Evolutionary conservation across 1,140 invertebrate species (phyloP), one percentile per base, ranked within the genome.

Genomic region (Brachionus rotundiformis): DNA sequence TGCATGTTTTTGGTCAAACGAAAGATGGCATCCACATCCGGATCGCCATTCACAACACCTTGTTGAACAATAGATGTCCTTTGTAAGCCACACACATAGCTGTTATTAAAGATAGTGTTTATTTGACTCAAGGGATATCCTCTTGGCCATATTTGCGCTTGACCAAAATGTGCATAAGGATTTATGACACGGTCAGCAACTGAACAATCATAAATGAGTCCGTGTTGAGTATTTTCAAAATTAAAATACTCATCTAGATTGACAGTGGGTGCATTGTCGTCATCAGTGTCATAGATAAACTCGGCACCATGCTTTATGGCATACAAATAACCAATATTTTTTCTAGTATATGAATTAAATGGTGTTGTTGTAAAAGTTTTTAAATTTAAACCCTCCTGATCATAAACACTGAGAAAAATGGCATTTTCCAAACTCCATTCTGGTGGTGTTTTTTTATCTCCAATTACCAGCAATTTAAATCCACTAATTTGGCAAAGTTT

Each of bases 21-120:
- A 82, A 84, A 86, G 63, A 87, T 84, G 10, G 86, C 86, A 82
- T 87, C 86, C 19, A 87, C 83, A 83, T 87, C 86, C n/a, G 86
- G 86, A 80, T 87, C 86, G 8, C 85, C 85, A 81, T 86, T 84
- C 4, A 85, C 86, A 8, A 87, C 31, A n/a, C 85, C 85, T 49
- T 87, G 86, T 81, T 86, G 85, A 36, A 86, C 84, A 11, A 83
- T 19, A 25, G 86, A 81, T 13, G 83, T 54, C 39, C 65, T 44
- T 16, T 27, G 82, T n/a, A 31, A 2, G 31, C 82, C 79, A 3
- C 77, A 27, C 7, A 41, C 6, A 63, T 84, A 84, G 11, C 73
- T 44, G 6, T 54, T 27, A n/a, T 68, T 44, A 11, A 19, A 4
- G 5, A 16, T 59, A 23, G 8, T 59, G 2, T 59, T 59, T n/a